Evolutionary conservation across 30 jellyfish, hydroid and myxozoan genomes (phyloP).

Genomic region (Aurelia sp.): DNA sequence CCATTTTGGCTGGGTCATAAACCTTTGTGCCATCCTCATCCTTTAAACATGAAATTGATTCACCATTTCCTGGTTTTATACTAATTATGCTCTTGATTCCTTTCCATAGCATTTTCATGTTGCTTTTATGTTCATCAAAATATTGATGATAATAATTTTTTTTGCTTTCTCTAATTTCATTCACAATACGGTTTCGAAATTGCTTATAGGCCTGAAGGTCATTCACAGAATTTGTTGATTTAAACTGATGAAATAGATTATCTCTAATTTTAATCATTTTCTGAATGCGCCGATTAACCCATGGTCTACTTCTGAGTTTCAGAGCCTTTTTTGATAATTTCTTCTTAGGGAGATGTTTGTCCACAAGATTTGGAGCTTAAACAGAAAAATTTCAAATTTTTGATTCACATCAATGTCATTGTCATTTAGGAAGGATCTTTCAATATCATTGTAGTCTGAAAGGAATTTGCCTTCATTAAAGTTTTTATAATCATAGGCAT

Average conservation of each 20-base stretch:
- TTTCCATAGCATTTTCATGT: too few species aligned
- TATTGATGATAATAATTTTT: neutral
- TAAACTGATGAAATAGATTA: conserved; percentile 22
- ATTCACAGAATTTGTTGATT: conserved; percentile 29
- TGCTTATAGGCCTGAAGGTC: conserved; percentile 46
- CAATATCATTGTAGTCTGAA: conserved; percentile 5
- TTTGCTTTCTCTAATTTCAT: neutral
- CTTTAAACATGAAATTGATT: conserved; percentile 5
- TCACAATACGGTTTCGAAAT: neutral
- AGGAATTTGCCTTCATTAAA: conserved; percentile 24
- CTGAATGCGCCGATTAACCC: conserved; percentile 14
- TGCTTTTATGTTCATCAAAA: too few species aligned
- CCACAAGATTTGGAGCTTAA: neutral
- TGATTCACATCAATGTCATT: neutral
- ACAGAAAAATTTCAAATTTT: conserved; percentile 2
- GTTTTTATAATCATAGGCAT: conserved; percentile 13
- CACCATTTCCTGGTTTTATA: conserved; percentile 28
- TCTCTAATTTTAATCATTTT: too few species aligned
- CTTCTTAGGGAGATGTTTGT: conserved; percentile 6
- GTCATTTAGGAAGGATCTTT: neutral
- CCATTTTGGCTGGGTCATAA: conserved; percentile 35
- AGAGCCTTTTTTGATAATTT: neutral
- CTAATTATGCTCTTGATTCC: too few species aligned
- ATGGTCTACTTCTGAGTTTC: neutral
- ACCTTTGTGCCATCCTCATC: conserved; percentile 35